Conservation (phyloP, 92 coral and sea anemone genomes). For the Porites evermanni region DNA sequence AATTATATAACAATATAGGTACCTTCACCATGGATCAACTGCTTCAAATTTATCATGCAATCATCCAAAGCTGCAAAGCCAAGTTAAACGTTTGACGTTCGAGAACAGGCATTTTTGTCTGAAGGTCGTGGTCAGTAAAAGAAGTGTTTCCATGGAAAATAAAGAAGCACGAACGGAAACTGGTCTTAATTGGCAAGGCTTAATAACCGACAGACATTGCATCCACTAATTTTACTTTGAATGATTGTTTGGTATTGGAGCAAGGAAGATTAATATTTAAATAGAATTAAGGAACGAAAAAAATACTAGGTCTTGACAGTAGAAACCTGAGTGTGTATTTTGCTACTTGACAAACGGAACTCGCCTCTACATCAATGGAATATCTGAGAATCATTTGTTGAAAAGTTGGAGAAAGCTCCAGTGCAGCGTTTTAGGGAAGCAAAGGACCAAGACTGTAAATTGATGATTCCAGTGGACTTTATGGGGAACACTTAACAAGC, state of each 20-base stretch:
- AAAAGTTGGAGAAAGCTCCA: no score
- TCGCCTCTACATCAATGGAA: neutral
- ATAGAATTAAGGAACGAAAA: no score
- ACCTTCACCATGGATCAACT: neutral
- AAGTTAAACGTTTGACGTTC: neutral
- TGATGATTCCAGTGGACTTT: conserved; percentile 5
- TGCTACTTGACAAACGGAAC: no score
- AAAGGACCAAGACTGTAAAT: neutral
- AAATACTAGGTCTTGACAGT: no score
- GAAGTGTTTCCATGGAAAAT: neutral
- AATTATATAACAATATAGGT: neutral
- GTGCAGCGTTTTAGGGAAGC: conserved; percentile 9
- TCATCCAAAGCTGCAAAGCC: neutral
- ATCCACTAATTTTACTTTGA: no score
- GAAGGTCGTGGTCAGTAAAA: neutral
- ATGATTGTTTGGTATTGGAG: no score
- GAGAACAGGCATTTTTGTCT: neutral
- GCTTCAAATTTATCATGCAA: no score
- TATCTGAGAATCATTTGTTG: neutral
- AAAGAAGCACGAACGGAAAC: conserved; percentile 1
- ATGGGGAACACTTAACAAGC: neutral
- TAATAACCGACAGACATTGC: no score
- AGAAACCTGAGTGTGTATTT: no score
- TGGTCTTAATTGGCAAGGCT: neutral
- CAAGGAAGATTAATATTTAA: no score